Base-by-base conservation (phyloP, 2,888 invertebrate genomes). In the Erebia ligea region DNA sequence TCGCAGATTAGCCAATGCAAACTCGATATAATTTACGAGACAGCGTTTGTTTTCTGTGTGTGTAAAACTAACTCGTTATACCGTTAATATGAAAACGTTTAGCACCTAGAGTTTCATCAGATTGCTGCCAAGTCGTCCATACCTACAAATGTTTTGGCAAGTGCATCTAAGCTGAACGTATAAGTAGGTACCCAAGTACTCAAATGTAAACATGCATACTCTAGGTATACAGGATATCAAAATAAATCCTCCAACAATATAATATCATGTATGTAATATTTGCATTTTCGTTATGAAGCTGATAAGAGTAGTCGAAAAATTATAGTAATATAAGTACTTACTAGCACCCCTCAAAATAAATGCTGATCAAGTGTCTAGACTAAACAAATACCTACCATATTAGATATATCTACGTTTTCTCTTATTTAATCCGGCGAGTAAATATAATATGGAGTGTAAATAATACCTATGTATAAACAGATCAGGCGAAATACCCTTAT, bases 141-240 rank as follows among this genome's bases (percentile, higher is more conserved):
- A 8, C 62, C 21, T 45, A 8, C 21, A 9, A 48, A 62, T 48
- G 62, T 62, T 62, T 62, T 62, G 62, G 62, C 62, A 62, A 62
- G 48, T 62, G 48, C 48, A 48, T 21, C 62, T 13, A 15, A 48
- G 21, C 62, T 21, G 45, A 48, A 48, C 19, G 62, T 45, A n/a
- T n/a, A 57, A 57, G 54, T 54, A 58, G 25, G 25, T n/a, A 34
- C 57, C 15, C 15, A 15, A 58, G 40, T 42, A 59, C 40, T 59
- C 17, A 59, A 59, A 59, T 59, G 59, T 59, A 42, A 42, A 11
- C 42, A 59, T 17, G 40, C 25, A 57, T 21, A 21, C 21, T 57
- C 21, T 13, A 57, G 15, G 0, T 15, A 15, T 15, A 15, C 48
- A 10, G 2, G 13, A 45, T n/a, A 50, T 50, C 8, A n/a, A n/a